Conservation (phyloP, 1,140 invertebrate species). For the Eurosta solidaginis region DNA sequence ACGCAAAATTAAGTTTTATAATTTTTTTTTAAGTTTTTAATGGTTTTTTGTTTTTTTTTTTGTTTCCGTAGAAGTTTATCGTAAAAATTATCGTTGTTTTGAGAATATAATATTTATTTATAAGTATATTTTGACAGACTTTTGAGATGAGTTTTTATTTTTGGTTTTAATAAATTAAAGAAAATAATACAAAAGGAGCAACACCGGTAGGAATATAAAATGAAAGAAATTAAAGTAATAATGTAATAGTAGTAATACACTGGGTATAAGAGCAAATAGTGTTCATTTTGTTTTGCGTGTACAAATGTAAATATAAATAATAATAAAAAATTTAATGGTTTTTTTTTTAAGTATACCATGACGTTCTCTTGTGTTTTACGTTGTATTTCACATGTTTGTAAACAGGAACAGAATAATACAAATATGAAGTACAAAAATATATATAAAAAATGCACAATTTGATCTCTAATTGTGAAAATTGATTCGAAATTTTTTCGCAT, state of each 20-base stretch:
- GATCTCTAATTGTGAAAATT: conserved; percentile 1
- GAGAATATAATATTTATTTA: conserved; percentile 18
- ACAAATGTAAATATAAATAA: neutral
- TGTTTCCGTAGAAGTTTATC: conserved; percentile 22
- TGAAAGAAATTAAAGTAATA: conserved; percentile 11
- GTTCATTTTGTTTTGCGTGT: neutral
- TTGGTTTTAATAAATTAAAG: conserved; percentile 29
- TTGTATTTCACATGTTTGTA: conserved; percentile 13
- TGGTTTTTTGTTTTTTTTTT: neutral
- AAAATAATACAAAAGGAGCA: conserved; percentile 27
- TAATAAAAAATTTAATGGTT: neutral
- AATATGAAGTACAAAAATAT: conserved; percentile 24
- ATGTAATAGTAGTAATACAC: conserved; percentile 36
- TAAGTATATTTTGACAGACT: conserved; percentile 16
- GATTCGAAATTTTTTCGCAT: conserved; percentile 13
- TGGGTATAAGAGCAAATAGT: conserved; percentile 15
- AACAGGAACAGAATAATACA: conserved; percentile 35
- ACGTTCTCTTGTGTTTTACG: conserved; percentile 9
- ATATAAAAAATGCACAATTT: conserved; percentile 21
- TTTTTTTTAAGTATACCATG: conserved; percentile 13
- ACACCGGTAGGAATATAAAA: neutral
- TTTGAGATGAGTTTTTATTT: conserved; percentile 15
- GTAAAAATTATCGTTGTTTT: conserved; percentile 25
- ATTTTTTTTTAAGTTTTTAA: conserved; percentile 25
- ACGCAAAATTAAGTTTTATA: neutral